Conservation (phyloP, 2,888 invertebrate genomes). For the Apotomis capreana region DNA sequence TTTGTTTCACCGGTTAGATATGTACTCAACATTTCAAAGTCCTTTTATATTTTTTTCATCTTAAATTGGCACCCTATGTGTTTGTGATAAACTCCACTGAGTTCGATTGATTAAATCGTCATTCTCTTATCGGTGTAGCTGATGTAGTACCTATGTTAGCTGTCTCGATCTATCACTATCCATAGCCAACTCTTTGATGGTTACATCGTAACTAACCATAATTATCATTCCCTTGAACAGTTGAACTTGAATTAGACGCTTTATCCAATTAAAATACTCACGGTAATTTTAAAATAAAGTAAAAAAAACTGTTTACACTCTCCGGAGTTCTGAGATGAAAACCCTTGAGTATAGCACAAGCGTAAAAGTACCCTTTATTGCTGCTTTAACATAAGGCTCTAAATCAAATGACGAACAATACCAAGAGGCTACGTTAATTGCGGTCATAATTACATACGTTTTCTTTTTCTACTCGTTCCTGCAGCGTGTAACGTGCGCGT, state of each 20-base stretch:
- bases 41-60: no score
- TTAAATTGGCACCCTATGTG: no score
- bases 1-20: no score
- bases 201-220: neutral
- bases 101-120: no score
- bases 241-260: neutral
- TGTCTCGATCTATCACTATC: no score
- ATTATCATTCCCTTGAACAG: neutral
- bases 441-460: neutral
- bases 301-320: neutral
- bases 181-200: no score
- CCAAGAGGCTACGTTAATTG: conserved; percentile 5
- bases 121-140: no score
- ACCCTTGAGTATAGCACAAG: neutral
- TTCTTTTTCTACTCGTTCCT: conserved; percentile 4
- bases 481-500: conserved; percentile 2
- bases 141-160: no score
- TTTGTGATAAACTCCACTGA: no score
- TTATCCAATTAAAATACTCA: conserved; percentile 26
- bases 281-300: conserved; percentile 11
- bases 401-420: neutral
- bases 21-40: no score
- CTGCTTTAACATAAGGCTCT: neutral
- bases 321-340: neutral
- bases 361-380: neutral